phyloP scores from a whole-genome alignment of 2,888 invertebrate genomes.

The Leptarthrus brevirostris region DNA sequence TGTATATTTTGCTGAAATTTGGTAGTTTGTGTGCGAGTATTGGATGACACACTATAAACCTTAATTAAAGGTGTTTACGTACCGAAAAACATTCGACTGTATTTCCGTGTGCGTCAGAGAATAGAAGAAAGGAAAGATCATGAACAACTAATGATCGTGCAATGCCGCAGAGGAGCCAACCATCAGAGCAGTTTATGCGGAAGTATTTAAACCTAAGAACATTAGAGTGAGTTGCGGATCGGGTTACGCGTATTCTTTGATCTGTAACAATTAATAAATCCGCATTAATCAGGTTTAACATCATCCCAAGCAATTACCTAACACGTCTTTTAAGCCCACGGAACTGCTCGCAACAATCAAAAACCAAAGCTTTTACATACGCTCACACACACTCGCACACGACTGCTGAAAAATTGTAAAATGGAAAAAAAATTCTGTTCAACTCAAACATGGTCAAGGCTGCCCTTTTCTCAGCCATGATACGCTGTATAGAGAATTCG shows the following conservation, averaged over 20 bases:
- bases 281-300: too few species aligned
- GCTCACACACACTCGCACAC: too few species aligned
- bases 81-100: not conserved
- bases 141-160: not conserved
- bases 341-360: too few species aligned
- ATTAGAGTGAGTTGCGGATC: not conserved
- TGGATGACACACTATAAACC: not conserved
- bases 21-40: not conserved
- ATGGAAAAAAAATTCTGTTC: not conserved
- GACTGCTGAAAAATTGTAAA: not conserved
- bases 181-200: not conserved
- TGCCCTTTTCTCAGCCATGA: not conserved
- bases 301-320: too few species aligned
- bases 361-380: too few species aligned
- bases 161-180: not conserved
- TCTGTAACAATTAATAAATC: not conserved
- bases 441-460: conserved; percentile 39
- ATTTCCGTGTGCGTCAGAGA: conserved; percentile 9
- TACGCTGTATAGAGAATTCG: not conserved
- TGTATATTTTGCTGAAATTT: not conserved
- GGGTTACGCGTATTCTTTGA: not conserved
- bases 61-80: not conserved
- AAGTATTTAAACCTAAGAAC: not conserved
- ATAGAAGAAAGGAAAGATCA: not conserved
- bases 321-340: too few species aligned